These are phyloP conservation scores for Drosophila micromelanica DNA, from an alignment of 1,140 invertebrate genomes.

Conservation along the genomic window DNA sequence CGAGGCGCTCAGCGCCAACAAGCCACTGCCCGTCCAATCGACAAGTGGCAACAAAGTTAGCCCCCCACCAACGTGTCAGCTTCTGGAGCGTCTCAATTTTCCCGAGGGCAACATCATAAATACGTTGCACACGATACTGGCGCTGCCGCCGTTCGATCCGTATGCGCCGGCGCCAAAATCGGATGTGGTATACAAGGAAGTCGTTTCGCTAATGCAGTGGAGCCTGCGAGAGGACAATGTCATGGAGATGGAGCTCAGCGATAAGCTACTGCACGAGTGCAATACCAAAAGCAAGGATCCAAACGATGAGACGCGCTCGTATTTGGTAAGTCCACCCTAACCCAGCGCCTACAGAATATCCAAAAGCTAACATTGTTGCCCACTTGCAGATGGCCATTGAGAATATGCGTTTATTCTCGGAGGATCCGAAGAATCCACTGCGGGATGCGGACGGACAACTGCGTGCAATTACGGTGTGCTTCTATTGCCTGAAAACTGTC, in stretches of 20 bases:
- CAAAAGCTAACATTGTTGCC: not conserved
- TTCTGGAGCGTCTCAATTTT: slow-evolving; percentile 68
- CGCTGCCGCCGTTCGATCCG: slow-evolving; percentile 75
- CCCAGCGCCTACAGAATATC: not conserved
- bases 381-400: slow-evolving; percentile 66
- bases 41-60: slow-evolving; percentile 13
- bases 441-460: slow-evolving; percentile 68
- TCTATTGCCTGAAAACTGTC: slow-evolving; percentile 4
- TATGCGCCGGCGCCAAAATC: slow-evolving; percentile 71
- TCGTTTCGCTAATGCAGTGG: slow-evolving; percentile 75
- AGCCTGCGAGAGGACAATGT: slow-evolving; percentile 76
- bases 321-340: slow-evolving; percentile 51
- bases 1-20: slow-evolving; percentile 39
- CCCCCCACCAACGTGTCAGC: slow-evolving; percentile 51
- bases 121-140: slow-evolving; percentile 74
- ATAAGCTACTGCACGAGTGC: slow-evolving; percentile 70
- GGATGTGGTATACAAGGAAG: slow-evolving; percentile 71
- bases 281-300: slow-evolving; percentile 54
- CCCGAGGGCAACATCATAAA: slow-evolving; percentile 73
- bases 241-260: slow-evolving; percentile 72
- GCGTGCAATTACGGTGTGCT: slow-evolving; percentile 78
- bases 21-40: slow-evolving; percentile 32
- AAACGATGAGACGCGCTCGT: slow-evolving; percentile 69
- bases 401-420: slow-evolving; percentile 72
- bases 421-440: slow-evolving; percentile 72